These are phyloP conservation scores for Poeciliopsis infans DNA, from an alignment of 2,797 vertebrate species.

Conservation along the genomic window DNA sequence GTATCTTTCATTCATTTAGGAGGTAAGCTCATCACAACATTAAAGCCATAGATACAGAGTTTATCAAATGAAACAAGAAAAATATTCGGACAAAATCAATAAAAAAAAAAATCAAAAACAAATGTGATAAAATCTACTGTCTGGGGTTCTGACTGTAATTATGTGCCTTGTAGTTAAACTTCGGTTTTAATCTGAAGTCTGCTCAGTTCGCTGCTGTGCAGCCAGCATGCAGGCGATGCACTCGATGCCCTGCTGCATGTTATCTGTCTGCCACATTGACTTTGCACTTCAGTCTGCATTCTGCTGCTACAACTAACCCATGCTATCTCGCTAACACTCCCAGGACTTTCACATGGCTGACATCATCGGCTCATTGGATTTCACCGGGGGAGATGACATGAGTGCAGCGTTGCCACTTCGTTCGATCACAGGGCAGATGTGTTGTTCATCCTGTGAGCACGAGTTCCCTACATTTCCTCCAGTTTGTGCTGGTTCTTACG, in stretches of 20 bases:
- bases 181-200: conserved; percentile 16
- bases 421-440: conserved; percentile 26
- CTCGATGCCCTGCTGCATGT: conserved; percentile 25
- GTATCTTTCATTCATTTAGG: neutral
- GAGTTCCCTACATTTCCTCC: conserved; percentile 8
- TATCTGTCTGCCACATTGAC: conserved; percentile 29
- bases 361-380: conserved; percentile 17
- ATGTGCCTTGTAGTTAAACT: neutral
- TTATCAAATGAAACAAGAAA: neutral
- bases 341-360: neutral
- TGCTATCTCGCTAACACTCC: neutral
- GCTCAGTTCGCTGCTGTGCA: neutral
- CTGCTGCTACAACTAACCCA: neutral
- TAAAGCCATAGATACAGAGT: neutral
- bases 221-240: neutral
- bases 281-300: conserved; percentile 23
- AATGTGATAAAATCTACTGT: neutral
- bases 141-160: neutral
- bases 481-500: neutral
- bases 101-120: neutral
- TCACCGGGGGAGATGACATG: conserved; percentile 15
- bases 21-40: neutral
- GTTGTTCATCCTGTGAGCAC: conserved; percentile 5
- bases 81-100: neutral
- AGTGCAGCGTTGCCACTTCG: neutral